Evolutionary conservation across 2,888 invertebrate genomes (phyloP), one percentile per base, ranked within the genome.

Genomic region (Drosophila kambysellisi): DNA sequence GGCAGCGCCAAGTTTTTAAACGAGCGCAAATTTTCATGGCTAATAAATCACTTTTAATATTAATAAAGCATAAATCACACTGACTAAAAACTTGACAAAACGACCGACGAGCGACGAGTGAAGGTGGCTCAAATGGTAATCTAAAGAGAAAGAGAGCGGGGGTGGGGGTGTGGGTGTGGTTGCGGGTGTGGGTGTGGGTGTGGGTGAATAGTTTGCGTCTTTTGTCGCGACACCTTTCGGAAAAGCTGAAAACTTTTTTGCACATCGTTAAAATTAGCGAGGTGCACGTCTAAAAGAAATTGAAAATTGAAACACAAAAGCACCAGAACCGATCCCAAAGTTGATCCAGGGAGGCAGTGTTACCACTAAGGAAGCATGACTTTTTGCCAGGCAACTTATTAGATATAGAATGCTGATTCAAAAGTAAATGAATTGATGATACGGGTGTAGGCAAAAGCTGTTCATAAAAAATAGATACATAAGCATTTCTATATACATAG

Each of bases 11-110:
- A 79, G 71, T 80, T 88, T 69, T 76, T 52, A 62, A 78, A 48
- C 70, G 66, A 63, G 66, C 66, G 33, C 72, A 84, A 77, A 68
- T 51, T 88, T 88, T 75, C 76, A 79, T 81, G 79, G 89, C 90
- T 84, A 91, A 91, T 91, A 91, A 91, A 91, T 91, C 92, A 91
- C 88, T 91, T 90, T 90, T 88, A 82, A 90, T 91, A 91, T 91
- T 91, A 91, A 91, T 91, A 91, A 91, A 89, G 89, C 90, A 91
- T 91, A 91, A 91, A 91, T 91, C 91, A 91, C 78, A 65, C 71
- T 72, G 78, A 76, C 82, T 77, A 77, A 82, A 81, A 83, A 83
- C 79, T 74, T 79, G 75, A 71, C 74, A 65, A 54, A 68, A 70
- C 25, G 25, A 25, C 2, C 25, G 25, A 63, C 61, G 54, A 32